phyloP scores from a whole-genome alignment of 2,113 vertebrate species.

The Pycnonotus jocosus region DNA sequence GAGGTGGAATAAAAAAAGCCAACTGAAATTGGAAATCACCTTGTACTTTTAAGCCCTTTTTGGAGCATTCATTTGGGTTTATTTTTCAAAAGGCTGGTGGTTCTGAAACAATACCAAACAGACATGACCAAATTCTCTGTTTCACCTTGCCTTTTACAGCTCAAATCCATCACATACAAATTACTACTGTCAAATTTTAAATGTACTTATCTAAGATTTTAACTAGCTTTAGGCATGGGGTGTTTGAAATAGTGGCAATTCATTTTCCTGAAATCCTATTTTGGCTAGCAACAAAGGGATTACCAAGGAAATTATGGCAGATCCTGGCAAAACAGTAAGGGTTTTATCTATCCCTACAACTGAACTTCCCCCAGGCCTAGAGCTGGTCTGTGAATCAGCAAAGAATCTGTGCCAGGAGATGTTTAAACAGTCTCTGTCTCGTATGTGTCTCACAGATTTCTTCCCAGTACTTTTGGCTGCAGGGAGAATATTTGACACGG shows the following conservation, averaged over 20 bases:
- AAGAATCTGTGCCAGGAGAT: neutral
- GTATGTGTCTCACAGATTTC: neutral
- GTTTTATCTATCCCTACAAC: neutral
- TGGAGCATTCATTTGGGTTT: neutral
- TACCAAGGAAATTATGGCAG: neutral
- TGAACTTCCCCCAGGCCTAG: neutral
- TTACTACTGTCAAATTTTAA: neutral
- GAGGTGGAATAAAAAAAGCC: neutral
- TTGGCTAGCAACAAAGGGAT: neutral
- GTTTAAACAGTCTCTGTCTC: neutral
- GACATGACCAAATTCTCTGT: neutral
- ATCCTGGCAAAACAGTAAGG: neutral
- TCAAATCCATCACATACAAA: neutral
- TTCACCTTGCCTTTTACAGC: neutral
- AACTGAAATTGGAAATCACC: conserved; percentile 4
- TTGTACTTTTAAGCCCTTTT: neutral
- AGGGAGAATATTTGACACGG: neutral
- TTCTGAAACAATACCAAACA: neutral
- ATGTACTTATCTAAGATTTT: neutral
- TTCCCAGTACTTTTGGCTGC: neutral
- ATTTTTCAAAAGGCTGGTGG: neutral
- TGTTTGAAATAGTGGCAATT: neutral
- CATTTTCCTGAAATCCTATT: neutral
- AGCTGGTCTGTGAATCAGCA: neutral
- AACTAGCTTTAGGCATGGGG: neutral